These are phyloP conservation scores for Pollachius pollachius DNA, from an alignment of 2,113 vertebrate genomes.

Conservation along the genomic window DNA sequence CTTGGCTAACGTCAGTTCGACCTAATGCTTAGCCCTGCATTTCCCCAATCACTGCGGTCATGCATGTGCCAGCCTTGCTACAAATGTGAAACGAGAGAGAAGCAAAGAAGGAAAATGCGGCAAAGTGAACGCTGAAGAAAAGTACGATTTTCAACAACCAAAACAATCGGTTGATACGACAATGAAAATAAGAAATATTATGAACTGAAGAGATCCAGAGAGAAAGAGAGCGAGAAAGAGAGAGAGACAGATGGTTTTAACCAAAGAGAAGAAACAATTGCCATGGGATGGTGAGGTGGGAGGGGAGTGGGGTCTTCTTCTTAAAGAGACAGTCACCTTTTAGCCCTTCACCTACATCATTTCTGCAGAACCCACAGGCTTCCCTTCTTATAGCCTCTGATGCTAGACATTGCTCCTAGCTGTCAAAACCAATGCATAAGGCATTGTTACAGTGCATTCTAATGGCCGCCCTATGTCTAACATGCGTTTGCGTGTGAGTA, in stretches of 20 bases:
- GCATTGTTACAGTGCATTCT: too few relatives aligned
- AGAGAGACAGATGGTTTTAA: conserved; percentile 57
- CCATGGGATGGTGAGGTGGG: neutral
- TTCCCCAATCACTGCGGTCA: neutral
- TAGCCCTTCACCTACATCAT: conserved; percentile 65
- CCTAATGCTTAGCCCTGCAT: too few relatives aligned
- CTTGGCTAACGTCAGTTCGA: too few relatives aligned
- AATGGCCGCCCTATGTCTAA: too few relatives aligned
- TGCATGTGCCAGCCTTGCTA: too few relatives aligned
- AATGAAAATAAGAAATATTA: neutral
- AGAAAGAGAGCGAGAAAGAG: conserved; percentile 15
- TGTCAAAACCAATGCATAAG: too few relatives aligned
- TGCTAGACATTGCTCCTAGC: too few relatives aligned
- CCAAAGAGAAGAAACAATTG: conserved; percentile 44
- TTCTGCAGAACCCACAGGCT: neutral
- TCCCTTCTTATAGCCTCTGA: too few relatives aligned
- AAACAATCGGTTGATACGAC: neutral
- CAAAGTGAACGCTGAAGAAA: neutral
- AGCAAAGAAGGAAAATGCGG: neutral
- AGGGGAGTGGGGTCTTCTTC: conserved; percentile 35
- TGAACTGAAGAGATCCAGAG: conserved; percentile 1
- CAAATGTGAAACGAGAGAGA: neutral
- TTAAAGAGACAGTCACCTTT: conserved; percentile 67
- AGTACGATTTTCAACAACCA: neutral
- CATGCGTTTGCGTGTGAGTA: too few relatives aligned